Conservation (phyloP, 2,113 vertebrate genomes). For the Hoplias malabaricus region DNA sequence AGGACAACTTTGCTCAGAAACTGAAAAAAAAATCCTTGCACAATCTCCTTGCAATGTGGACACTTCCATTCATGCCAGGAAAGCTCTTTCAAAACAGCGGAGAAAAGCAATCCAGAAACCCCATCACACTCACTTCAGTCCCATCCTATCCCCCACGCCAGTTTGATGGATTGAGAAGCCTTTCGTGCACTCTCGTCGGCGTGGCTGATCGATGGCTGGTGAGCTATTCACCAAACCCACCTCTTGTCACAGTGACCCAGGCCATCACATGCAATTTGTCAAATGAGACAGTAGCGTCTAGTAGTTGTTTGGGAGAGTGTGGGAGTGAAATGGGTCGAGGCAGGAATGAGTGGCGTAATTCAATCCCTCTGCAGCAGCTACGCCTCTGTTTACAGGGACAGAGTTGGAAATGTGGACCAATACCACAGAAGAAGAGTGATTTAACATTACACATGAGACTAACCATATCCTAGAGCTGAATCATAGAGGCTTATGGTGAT, state of each 20-base stretch:
- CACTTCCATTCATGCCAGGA: conserved; percentile 3
- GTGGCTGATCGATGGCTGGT: conserved; percentile 35
- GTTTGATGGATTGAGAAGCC: conserved; percentile 41
- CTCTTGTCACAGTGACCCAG: conserved; percentile 32
- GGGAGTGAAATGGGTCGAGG: conserved; percentile 43
- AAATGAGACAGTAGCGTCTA: conserved; percentile 33
- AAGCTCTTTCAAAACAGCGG: conserved; percentile 5
- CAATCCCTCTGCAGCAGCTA: conserved; percentile 27
- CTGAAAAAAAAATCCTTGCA: not conserved
- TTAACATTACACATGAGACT: conserved; percentile 26
- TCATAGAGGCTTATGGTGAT: conserved; percentile 17
- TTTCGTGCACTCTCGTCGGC: conserved; percentile 10
- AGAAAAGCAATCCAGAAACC: conserved; percentile 11
- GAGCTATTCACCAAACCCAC: conserved; percentile 38
- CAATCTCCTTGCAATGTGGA: not conserved
- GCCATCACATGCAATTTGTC: conserved; percentile 43
- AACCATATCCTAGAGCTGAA: conserved; percentile 29
- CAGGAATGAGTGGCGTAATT: conserved; percentile 40
- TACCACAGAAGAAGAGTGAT: conserved; percentile 32
- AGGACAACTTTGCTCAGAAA: not conserved
- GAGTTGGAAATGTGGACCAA: conserved; percentile 5
- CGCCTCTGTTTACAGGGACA: conserved; percentile 34
- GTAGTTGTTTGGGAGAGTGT: conserved; percentile 37
- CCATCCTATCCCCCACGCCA: conserved; percentile 10
- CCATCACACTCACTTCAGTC: not conserved